A percentile compares a stretch with the other conserved stretches of the same genome.
Evolutionary conservation across 1,140 invertebrate genomes (phyloP).

Genomic region (Oscheius sp.): DNA sequence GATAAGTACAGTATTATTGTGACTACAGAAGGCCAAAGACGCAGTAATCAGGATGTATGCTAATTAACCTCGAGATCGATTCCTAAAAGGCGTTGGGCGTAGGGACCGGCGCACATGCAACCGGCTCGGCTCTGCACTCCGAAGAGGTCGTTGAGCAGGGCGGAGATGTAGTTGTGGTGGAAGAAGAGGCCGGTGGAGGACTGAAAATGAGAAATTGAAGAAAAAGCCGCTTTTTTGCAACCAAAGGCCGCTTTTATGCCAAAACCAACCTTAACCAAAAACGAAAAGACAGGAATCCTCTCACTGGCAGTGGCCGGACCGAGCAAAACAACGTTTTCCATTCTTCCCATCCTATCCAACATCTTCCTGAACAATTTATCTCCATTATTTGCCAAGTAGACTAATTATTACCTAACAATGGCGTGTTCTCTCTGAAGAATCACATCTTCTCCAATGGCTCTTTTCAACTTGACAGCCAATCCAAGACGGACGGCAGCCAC

Average conservation of each 20-base stretch:
- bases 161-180: constrained; percentile 84
- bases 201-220: constrained; percentile 55
- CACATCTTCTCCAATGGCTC: constrained; percentile 72
- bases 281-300: constrained; percentile 79
- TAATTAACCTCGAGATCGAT: constrained; percentile 76
- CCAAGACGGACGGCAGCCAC: constrained; percentile 80
- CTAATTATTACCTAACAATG: constrained; percentile 18
- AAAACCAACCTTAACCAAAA: constrained; percentile 69
- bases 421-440: constrained; percentile 73
- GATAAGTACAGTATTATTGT: too few species aligned
- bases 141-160: constrained; percentile 84
- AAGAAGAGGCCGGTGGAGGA: constrained; percentile 76
- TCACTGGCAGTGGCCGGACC: constrained; percentile 70
- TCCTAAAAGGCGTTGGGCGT: constrained; percentile 79
- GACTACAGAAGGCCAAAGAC: too few species aligned
- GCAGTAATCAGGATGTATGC: constrained; percentile 74
- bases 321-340: constrained; percentile 76
- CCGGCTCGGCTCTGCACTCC: constrained; percentile 84
- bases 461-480: constrained; percentile 80
- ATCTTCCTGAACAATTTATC: not conserved
- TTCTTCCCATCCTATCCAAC: constrained; percentile 64
- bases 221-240: too few species aligned
- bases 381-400: too few species aligned
- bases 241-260: too few species aligned
- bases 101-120: constrained; percentile 79